Evolutionary conservation across 2,113 vertebrate species (phyloP), one percentile per base, ranked within the genome.

Genomic region (Chionomys nivalis): DNA sequence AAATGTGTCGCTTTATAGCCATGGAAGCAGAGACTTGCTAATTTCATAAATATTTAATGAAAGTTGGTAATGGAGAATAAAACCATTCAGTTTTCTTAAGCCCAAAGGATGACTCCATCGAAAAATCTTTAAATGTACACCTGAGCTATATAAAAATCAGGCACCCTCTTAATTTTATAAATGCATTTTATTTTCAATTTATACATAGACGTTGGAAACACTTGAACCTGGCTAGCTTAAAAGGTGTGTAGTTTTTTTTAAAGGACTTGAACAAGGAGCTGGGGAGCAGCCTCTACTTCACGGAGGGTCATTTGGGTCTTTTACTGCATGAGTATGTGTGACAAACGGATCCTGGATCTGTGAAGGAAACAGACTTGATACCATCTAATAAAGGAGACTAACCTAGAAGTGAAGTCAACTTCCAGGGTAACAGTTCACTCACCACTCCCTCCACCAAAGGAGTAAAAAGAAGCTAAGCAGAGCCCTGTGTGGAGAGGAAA

Each of bases 51-150:
- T 36, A 12, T 7, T 82, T 89, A 42, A 8, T 77, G n/a, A 86
- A 90, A 77, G 72, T 21, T 39, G n/a, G n/a, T 44, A 94, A 58
- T 24, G 11, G 28, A 61, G 24, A 77, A 49, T 42, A 83, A 90
- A 58, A n/a, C 4, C 52, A 58, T 86, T 93, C 23, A 3, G 24
- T 82, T 91, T 92, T 76, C 75, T 89, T 72, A 70, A 6, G 70
- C 13, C 49, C 47, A 47, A 78, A 65, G 16, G 1, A 8, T 89
- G 92, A 58, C 26, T 85, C 17, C 88, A 21, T 47, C n/a, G 72
- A 81, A 89, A 94, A 72, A 33, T 81, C 58, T 91, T 93, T 68
- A 94, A 91, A 91, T 76, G 16, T 5, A 61, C 0, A 92, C 19
- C 6, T 39, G 39, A 1, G 10, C 78, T 83, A 88, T 61, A 73